Base-by-base conservation (phyloP, 2,888 invertebrate genomes). In the Hydrotaea diabolus region DNA sequence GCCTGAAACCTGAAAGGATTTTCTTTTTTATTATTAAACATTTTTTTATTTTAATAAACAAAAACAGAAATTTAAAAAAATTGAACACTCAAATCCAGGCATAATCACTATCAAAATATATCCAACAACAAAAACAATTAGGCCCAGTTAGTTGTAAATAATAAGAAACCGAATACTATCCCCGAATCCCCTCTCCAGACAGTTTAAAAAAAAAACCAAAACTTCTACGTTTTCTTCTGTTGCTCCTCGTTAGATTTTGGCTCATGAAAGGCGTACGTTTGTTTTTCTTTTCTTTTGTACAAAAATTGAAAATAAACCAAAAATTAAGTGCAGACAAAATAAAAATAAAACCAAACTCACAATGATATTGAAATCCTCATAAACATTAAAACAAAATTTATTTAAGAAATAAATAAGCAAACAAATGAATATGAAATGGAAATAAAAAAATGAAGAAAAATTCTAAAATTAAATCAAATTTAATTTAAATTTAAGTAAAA, bases 381-480 rank as follows among this genome's bases (percentile, higher is more conserved):
- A 69, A 66, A 39, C 23, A 8, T 7, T 5, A 74, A 71, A 64
- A 66, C 77, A 76, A 77, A 64, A 55, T 0, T 31, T 69, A 80
- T 46, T 64, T 72, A 84, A 76, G 43, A 79, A 69, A 76, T 11
- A 64, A 31, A 64, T 9, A 43, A 43, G 46, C 19, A 43, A 66
- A 66, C 0, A 43, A 31, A 59, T 23, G 15, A 46, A 8, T 15
- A 15, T 23, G 23, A 69, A 19, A 69, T 15, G 13, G 2, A 31
- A 31, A 31, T 4, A 71, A 78, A 71, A 80, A 69, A 46, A 19
- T 77, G 36, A 62, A 62, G 53, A 55, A 73, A 57, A 82, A 86
- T 77, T 85, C 79, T 84, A 84, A 87, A 86, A 86, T 84, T 79
- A 86, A 85, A 81, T 81, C 72, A 81, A 83, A 85, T 77, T 82